Conservation (phyloP, 2,888 invertebrate genomes). For the Caenorhabditis imperialis region DNA sequence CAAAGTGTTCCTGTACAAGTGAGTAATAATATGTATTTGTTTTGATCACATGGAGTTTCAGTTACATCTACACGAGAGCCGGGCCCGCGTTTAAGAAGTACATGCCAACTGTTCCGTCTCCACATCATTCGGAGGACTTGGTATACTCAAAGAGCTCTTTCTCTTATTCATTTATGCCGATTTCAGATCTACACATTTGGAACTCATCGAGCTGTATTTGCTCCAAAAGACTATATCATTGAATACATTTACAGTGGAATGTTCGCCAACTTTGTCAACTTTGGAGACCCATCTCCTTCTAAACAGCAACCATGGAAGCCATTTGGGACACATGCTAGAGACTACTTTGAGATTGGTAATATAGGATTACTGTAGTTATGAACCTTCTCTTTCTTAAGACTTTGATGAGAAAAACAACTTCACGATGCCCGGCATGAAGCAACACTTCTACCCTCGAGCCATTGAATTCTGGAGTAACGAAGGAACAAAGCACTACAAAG, state of each 20-base stretch:
- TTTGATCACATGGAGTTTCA: conserved; percentile 11
- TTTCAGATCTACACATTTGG: conserved; percentile 40
- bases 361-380: neutral
- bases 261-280: conserved; percentile 33
- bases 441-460: conserved; percentile 15
- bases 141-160: conserved; percentile 5
- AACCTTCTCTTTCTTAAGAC: conserved; percentile 7
- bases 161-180: neutral
- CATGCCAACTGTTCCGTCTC: conserved; percentile 14
- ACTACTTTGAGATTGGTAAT: conserved; percentile 41
- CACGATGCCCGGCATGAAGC: conserved; percentile 29
- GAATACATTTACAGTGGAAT: conserved; percentile 35
- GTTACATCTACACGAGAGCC: conserved; percentile 30
- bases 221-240: conserved; percentile 30
- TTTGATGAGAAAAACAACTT: conserved; percentile 25
- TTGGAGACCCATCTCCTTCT: conserved; percentile 28
- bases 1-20: neutral
- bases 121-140: conserved; percentile 40
- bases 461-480: conserved; percentile 9
- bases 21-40: neutral
- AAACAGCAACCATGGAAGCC: conserved; percentile 10
- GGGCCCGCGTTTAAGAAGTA: conserved; percentile 21
- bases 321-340: conserved; percentile 5
- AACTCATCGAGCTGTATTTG: conserved; percentile 16
- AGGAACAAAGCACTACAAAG: neutral